Base-by-base conservation (phyloP, 2,797 vertebrate genomes). In the Hephaestus fuliginosus region DNA sequence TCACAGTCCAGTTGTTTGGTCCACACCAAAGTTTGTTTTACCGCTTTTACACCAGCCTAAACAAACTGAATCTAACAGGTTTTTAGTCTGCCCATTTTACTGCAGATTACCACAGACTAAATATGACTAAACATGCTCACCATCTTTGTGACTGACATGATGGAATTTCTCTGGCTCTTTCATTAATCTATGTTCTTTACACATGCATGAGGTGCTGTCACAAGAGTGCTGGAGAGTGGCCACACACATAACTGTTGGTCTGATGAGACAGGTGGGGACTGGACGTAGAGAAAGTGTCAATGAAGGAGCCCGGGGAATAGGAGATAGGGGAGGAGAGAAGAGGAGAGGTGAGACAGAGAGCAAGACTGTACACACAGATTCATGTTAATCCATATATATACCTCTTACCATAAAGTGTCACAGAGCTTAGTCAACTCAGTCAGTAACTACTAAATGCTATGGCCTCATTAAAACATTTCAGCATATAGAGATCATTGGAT, bases 391-490 rank as follows among this genome's bases (percentile, higher is more conserved):
- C 14, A 7, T n/a, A n/a, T n/a, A n/a, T n/a, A n/a, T 62, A 69
- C 67, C 53, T 57, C 25, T 41, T 48, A 74, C 14, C 70, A 62
- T 74, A 25, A 66, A 66, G 62, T 66, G 53, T 66, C 46, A 17
- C 17, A 63, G 22, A 25, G 33, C 2, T 53, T n/a, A 51, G 46
- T 48, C 69, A 60, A 46, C 20, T 66, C 61, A 58, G 25, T 51
- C 53, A 43, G n/a, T 44, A 43, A 41, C 30, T 8, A 22, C 30
- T 62, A 43, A 30, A 66, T 13, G 56, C 44, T 39, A 18, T 17
- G 22, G 17, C 36, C 18, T 53, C 17, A 41, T 51, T 30, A 10
- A 7, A 64, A 55, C 3, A 25, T 61, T 67, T 20, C 28, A 73
- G 39, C 28, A 52, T n/a, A 44, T 60, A 67, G 36, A 74, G 52